Evolutionary conservation across 2,888 invertebrate species (phyloP).

Genomic region (Eristalis intricaria): DNA sequence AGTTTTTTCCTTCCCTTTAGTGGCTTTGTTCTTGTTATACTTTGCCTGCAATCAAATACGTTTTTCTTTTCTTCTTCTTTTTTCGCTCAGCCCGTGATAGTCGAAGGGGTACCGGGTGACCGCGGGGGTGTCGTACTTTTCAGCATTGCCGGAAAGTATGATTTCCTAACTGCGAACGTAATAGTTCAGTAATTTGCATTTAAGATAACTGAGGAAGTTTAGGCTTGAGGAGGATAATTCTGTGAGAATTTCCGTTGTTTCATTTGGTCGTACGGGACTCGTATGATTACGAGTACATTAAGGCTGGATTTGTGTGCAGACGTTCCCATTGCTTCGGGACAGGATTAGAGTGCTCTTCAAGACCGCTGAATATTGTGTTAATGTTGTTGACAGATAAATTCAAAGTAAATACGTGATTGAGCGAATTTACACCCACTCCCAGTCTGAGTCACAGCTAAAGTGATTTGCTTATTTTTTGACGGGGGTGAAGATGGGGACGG

Average conservation of each 20-base stretch:
- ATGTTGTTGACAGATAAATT: not conserved
- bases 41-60: not conserved
- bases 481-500: not conserved
- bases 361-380: not conserved
- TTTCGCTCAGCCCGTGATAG: conserved; percentile 29
- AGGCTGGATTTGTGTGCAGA: too few species aligned
- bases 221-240: too few species aligned
- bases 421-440: not conserved
- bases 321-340: too few species aligned
- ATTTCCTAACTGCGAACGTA: not conserved
- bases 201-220: too few species aligned
- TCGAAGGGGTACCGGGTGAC: conserved; percentile 42
- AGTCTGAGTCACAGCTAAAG: not conserved
- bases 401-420: not conserved
- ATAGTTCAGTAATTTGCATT: not conserved
- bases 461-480: not conserved
- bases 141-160: not conserved
- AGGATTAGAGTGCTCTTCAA: not conserved
- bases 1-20: conserved; percentile 15
- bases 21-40: conserved; percentile 21
- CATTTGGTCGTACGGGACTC: too few species aligned
- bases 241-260: too few species aligned
- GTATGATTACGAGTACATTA: too few species aligned
- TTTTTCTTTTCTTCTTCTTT: not conserved
- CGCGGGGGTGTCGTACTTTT: conserved; percentile 15